Evolutionary conservation across 2,113 vertebrate genomes (phyloP).

Genomic region (Picathartes gymnocephalus): DNA sequence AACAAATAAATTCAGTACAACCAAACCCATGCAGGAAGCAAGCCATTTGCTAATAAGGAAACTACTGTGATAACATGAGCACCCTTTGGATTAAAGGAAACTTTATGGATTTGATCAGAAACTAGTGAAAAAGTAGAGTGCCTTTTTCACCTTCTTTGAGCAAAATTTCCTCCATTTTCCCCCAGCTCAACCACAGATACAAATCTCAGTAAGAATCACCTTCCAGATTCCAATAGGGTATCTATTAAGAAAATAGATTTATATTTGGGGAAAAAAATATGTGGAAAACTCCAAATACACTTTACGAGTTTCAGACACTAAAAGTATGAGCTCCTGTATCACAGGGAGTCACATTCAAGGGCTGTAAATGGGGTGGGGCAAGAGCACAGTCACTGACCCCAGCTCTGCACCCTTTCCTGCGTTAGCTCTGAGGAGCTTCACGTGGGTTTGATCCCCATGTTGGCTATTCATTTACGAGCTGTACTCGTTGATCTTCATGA

Average conservation of each 20-base stretch:
- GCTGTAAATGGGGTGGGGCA: neutral
- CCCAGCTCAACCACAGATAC: neutral
- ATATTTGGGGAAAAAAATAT: neutral
- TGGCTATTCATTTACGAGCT: accelerated
- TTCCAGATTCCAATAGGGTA: neutral
- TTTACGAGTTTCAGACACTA: neutral
- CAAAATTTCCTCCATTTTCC: neutral
- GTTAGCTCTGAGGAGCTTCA: neutral
- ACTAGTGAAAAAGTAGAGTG: neutral
- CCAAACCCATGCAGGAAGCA: neutral
- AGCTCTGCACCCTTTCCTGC: neutral
- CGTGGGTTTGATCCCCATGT: neutral
- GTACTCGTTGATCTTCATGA: accelerated
- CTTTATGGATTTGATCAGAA: neutral
- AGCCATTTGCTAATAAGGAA: neutral
- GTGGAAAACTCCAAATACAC: neutral
- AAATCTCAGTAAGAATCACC: neutral
- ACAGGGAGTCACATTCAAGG: accelerated
- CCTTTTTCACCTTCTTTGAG: neutral
- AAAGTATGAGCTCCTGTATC: neutral
- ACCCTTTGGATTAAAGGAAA: neutral
- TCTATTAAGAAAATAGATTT: neutral
- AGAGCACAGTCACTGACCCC: neutral
- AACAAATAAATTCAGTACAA: neutral
- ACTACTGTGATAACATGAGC: neutral